Evolutionary conservation across 2,797 vertebrate species (phyloP), one percentile per base, ranked within the genome.

Genomic region (Falco biarmicus): DNA sequence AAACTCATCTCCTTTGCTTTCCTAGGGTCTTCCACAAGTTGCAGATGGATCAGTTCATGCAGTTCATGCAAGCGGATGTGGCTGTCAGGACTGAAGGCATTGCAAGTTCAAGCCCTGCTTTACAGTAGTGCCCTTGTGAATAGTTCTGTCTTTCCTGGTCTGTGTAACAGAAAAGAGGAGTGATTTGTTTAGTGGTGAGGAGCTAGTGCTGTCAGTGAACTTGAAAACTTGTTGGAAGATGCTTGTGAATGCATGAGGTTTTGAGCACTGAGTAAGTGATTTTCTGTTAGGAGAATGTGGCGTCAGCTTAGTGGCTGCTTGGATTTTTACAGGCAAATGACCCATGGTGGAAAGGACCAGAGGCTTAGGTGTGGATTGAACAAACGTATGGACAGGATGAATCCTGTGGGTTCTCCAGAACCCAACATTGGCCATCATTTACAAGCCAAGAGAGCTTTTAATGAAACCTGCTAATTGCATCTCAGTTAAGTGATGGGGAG

Each of bases 371-470:
- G 59, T 87, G 39, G 21, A 28, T n/a, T 57, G 80, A 71, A 43
- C 31, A 61, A 22, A 86, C 73, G 31, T 48, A 18, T 22, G 64
- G 51, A 48, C 5, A 45, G 48, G 45, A 25, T 85, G 59, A 87
- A 76, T 90, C 60, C 26, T 0, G 1, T 50, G n/a, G 10, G 5
- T 92, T 90, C 75, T 93, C 90, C 66, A 82, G 83, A 93, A 41
- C 75, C 34, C 32, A 57, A 8, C 4, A 3, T 26, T 66, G 82
- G 57, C 77, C 29, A n/a, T 85, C 32, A 41, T 89, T 82, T 93
- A 69, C 45, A 76, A 84, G 47, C 80, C 50, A 61, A 71, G 80
- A 91, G 57, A 81, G n/a, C 50, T 92, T 93, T 82, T 87, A 89
- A 79, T 70, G 63, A 77, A 87, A 84, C 31, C 37, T 84, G 28